These are phyloP conservation scores for Bos indicus DNA, from an alignment of 2,113 vertebrate species.

Conservation along the genomic window DNA sequence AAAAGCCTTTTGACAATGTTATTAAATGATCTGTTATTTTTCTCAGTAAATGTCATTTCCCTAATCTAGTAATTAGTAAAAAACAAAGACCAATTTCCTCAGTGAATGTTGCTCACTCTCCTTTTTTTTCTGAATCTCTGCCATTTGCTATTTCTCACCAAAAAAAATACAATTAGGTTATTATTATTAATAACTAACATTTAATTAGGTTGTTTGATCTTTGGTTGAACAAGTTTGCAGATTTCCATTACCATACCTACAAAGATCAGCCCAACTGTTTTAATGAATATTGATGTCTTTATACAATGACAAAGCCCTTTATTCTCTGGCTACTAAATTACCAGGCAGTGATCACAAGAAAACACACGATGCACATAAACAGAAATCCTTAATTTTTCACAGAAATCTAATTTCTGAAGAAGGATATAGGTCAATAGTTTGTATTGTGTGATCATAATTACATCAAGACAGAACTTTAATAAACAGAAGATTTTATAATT, in stretches of 20 bases:
- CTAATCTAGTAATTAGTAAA: conserved; percentile 77
- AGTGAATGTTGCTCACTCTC: conserved; percentile 47
- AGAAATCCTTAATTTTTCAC: conserved; percentile 24
- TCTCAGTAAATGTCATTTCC: conserved; percentile 72
- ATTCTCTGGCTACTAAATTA: conserved; percentile 52
- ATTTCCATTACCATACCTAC: conserved; percentile 73
- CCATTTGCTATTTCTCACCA: conserved; percentile 13
- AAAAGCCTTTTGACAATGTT: conserved; percentile 57
- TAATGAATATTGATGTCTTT: conserved; percentile 64
- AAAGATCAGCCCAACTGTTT: conserved; percentile 67
- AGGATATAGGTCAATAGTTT: background rate
- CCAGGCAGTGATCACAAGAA: conserved; percentile 65
- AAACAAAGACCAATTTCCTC: conserved; percentile 66
- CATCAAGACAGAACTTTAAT: background rate
- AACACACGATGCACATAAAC: conserved; percentile 3
- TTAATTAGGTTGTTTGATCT: conserved; percentile 78
- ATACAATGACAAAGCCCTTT: conserved; percentile 59
- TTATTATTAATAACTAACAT: conserved; percentile 70
- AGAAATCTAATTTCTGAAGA: conserved; percentile 27
- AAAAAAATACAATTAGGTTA: conserved; percentile 53
- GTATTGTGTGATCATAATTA: background rate
- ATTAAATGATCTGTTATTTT: conserved; percentile 69
- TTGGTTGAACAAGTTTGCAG: conserved; percentile 71
- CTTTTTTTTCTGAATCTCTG: conserved; percentile 26
- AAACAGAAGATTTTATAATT: conserved; percentile 7